A percentile compares a stretch with the other conserved stretches of the same genome.
These are phyloP conservation scores for Cololabis saira DNA, from an alignment of 2,113 vertebrate species.

Conservation along the genomic window DNA sequence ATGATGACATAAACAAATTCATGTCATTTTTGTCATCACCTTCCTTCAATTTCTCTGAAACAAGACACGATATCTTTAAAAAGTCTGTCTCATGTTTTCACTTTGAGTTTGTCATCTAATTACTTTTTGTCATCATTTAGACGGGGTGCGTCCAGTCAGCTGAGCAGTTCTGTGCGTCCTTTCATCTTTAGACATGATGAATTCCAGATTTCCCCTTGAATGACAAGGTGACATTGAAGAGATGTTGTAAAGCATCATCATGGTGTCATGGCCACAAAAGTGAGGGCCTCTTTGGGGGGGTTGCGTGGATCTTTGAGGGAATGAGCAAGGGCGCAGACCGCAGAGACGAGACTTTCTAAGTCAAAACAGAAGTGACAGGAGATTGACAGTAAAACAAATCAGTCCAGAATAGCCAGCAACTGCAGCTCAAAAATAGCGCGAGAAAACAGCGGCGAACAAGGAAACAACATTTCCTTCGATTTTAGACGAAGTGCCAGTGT, in stretches of 20 bases:
- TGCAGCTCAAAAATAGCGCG: slow-evolving; percentile 72
- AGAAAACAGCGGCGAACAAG: slow-evolving; percentile 72
- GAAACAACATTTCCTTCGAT: slow-evolving; percentile 63
- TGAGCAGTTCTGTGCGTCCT: no score
- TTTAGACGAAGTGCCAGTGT: slow-evolving; percentile 58
- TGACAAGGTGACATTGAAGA: background rate
- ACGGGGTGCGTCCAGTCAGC: no score
- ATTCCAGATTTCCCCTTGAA: no score
- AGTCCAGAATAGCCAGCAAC: slow-evolving; percentile 72
- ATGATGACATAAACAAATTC: no score
- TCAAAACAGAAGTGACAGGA: slow-evolving; percentile 79
- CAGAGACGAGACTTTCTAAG: slow-evolving; percentile 58
- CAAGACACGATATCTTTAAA: no score
- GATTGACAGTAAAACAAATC: slow-evolving; percentile 80
- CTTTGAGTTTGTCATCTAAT: no score
- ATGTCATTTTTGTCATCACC: no score
- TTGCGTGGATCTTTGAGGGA: slow-evolving; percentile 61
- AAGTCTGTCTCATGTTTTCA: no score
- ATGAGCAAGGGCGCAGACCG: slow-evolving; percentile 75
- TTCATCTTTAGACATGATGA: no score
- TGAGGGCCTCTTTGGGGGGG: slow-evolving; percentile 25
- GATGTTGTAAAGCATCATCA: background rate
- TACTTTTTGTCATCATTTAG: no score
- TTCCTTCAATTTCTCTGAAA: no score
- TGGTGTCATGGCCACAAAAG: slow-evolving; percentile 12